These are phyloP conservation scores for Dryomyza anilis DNA, from an alignment of 2,888 invertebrate species.

Conservation along the genomic window DNA sequence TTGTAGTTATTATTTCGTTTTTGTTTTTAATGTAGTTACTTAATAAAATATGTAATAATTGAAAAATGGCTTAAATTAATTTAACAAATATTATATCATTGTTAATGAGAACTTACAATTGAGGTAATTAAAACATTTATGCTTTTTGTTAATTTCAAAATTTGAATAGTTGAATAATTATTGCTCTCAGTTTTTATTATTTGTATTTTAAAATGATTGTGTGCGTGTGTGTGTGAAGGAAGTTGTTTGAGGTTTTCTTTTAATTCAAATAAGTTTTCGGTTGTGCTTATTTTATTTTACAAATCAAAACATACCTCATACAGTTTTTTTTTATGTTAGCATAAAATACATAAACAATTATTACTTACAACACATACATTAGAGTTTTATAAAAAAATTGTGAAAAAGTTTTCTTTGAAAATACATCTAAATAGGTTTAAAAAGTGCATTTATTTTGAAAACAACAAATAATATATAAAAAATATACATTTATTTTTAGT, in stretches of 20 bases:
- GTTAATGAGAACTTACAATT: slow-evolving; percentile 40
- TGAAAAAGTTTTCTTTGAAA: no score
- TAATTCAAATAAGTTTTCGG: no score
- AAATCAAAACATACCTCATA: no score
- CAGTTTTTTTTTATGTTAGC: no score
- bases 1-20: slow-evolving; percentile 15
- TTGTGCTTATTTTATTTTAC: no score
- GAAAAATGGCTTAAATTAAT: slow-evolving; percentile 19
- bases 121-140: slow-evolving; percentile 21
- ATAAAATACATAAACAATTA: no score
- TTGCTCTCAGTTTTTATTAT: not conserved
- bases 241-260: no score
- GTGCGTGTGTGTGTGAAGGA: no score
- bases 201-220: not conserved
- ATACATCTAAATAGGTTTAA: no score
- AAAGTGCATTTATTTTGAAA: no score
- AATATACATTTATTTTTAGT: not conserved
- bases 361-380: no score
- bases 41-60: not conserved
- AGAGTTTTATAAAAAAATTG: no score
- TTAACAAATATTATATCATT: slow-evolving; percentile 5
- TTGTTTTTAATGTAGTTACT: not conserved
- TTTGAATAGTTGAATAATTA: slow-evolving; percentile 11
- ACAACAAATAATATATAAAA: not conserved
- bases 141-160: not conserved